Percentiles rank a stretch among this genome's conserved stretches.
Evolutionary conservation across 2,888 invertebrate genomes (phyloP).

Genomic region (Allophyes oxyacanthae): DNA sequence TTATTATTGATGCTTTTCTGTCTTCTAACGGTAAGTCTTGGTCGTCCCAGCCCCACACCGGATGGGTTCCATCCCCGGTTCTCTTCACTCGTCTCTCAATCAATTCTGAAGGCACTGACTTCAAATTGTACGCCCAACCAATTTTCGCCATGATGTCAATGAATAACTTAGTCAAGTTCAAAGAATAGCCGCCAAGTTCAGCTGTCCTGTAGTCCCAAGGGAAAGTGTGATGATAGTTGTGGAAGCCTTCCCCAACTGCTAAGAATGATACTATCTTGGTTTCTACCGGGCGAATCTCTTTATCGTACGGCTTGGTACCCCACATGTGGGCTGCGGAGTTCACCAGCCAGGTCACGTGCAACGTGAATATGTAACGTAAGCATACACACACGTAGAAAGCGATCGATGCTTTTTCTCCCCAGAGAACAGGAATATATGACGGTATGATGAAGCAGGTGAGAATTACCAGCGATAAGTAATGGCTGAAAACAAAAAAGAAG

Average conservation of each 20-base stretch:
- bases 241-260: constrained; percentile 62
- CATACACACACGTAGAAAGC: constrained; percentile 12
- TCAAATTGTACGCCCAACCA: constrained; percentile 42
- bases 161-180: constrained; percentile 23
- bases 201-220: constrained; percentile 48
- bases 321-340: constrained; percentile 34
- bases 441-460: constrained; percentile 5
- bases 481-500: constrained; percentile 18
- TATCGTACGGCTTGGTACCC: constrained; percentile 35
- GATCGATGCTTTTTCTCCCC: constrained; percentile 20
- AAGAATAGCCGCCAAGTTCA: constrained; percentile 24
- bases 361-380: constrained; percentile 8
- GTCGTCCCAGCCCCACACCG: constrained; percentile 18
- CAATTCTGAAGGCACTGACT: constrained; percentile 21
- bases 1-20: constrained; percentile 1
- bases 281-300: constrained; percentile 25
- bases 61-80: constrained; percentile 37
- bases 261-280: constrained; percentile 20
- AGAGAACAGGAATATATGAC: constrained; percentile 20
- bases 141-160: constrained; percentile 37
- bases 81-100: constrained; percentile 27
- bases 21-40: constrained; percentile 3
- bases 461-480: constrained; percentile 2
- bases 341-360: constrained; percentile 7
- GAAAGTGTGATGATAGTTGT: constrained; percentile 67